These are phyloP conservation scores for Monochamus saltuarius DNA, from an alignment of 1,140 invertebrate species.

Conservation along the genomic window DNA sequence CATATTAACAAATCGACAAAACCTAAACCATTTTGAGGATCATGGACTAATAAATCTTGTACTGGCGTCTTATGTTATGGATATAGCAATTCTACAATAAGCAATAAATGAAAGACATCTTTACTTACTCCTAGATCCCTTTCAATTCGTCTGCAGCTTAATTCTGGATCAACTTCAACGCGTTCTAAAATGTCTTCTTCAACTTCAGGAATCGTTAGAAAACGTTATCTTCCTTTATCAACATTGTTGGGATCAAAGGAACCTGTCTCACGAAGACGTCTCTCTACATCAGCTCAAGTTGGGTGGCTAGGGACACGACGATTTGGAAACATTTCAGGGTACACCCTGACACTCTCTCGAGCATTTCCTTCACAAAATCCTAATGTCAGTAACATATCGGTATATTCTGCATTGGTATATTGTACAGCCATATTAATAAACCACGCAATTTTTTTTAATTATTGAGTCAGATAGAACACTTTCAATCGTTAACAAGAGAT, in stretches of 20 bases:
- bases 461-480: no score
- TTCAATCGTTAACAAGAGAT: no score
- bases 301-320: neutral
- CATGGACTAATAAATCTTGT: constrained; percentile 2
- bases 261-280: no score
- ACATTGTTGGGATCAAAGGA: neutral
- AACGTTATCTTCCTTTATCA: constrained; percentile 8
- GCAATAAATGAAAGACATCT: neutral
- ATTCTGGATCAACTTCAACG: constrained; percentile 9
- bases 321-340: neutral
- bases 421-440: no score
- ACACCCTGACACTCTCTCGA: neutral
- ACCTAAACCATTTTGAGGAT: constrained; percentile 5
- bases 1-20: constrained; percentile 12
- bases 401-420: no score
- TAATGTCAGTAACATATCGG: no score
- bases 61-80: constrained; percentile 16
- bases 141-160: constrained; percentile 3
- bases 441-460: no score
- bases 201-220: constrained; percentile 13
- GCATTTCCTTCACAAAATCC: no score
- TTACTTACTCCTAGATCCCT: constrained; percentile 12
- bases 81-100: constrained; percentile 10
- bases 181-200: constrained; percentile 10
- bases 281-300: neutral